A percentile compares a stretch with the other conserved stretches of the same genome.
Evolutionary conservation across 2,797 vertebrate species (phyloP).

Genomic region (Paguma larvata): DNA sequence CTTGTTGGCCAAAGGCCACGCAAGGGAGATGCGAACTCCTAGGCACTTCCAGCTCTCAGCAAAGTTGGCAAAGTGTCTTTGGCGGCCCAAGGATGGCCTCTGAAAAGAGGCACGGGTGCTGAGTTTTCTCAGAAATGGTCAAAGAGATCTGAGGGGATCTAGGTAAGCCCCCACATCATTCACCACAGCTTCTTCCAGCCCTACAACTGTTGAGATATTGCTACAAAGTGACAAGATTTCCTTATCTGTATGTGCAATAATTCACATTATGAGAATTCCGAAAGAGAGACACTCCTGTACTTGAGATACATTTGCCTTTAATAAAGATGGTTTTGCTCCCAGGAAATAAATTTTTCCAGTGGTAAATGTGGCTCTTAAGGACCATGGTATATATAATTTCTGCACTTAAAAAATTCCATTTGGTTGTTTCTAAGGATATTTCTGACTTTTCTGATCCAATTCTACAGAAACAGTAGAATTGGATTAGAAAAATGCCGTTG

Average conservation of each 20-base stretch:
- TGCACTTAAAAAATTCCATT: constrained; percentile 63
- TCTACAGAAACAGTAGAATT: constrained; percentile 41
- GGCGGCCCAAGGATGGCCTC: background rate
- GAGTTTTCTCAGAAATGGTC: background rate
- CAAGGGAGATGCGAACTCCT: background rate
- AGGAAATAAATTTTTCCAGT: constrained; percentile 50
- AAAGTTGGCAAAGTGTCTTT: background rate
- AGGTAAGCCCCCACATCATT: background rate
- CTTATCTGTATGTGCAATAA: background rate
- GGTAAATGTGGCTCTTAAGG: constrained; percentile 56
- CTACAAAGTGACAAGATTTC: background rate
- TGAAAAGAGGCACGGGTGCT: background rate
- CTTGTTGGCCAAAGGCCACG: background rate
- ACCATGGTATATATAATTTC: constrained; percentile 55
- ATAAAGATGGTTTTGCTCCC: constrained; percentile 57
- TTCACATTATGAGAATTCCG: constrained; percentile 36
- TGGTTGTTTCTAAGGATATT: constrained; percentile 62
- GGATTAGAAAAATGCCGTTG: constrained; percentile 58
- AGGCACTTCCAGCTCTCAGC: background rate
- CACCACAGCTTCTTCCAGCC: background rate
- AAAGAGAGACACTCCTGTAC: background rate
- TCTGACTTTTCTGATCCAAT: constrained; percentile 59
- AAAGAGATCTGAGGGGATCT: background rate
- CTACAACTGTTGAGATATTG: background rate
- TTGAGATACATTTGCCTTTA: constrained; percentile 58